A percentile compares a stretch with the other conserved stretches of the same genome.
Conservation (phyloP, 2,888 invertebrate genomes). For the Trisateles emortualis region DNA sequence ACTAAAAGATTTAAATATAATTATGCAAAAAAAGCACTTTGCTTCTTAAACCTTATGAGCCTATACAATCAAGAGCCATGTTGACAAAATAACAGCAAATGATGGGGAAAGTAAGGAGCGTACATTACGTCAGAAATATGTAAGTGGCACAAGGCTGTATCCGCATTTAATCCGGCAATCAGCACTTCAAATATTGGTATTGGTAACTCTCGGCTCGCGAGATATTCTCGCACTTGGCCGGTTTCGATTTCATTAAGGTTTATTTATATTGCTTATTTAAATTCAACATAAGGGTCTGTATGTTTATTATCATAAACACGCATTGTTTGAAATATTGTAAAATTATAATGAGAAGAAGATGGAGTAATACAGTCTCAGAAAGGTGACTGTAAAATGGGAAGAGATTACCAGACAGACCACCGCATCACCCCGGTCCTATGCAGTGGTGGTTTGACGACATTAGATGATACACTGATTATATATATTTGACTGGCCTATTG, state of each 20-base stretch:
- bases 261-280: slow-evolving; percentile 35
- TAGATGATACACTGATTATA: too few species aligned
- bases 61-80: not conserved
- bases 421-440: too few species aligned
- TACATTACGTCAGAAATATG: slow-evolving; percentile 36
- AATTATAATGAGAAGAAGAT: too few species aligned
- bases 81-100: not conserved
- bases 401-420: too few species aligned
- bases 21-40: too few species aligned
- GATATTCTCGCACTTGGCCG: slow-evolving; percentile 36
- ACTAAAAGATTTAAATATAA: too few species aligned
- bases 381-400: too few species aligned
- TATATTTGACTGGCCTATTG: too few species aligned
- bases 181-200: slow-evolving; percentile 50
- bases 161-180: slow-evolving; percentile 50
- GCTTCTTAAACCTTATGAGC: not conserved
- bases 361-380: too few species aligned
- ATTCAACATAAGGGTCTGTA: slow-evolving; percentile 19
- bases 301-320: slow-evolving; percentile 12
- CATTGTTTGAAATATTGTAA: not conserved
- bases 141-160: slow-evolving; percentile 41
- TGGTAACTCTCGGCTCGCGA: slow-evolving; percentile 36
- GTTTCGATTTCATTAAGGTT: slow-evolving; percentile 42
- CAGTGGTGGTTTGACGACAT: too few species aligned
- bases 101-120: slow-evolving; percentile 10